These are phyloP conservation scores for Varanus komodoensis DNA, from an alignment of 2,113 vertebrate species.

Conservation along the genomic window DNA sequence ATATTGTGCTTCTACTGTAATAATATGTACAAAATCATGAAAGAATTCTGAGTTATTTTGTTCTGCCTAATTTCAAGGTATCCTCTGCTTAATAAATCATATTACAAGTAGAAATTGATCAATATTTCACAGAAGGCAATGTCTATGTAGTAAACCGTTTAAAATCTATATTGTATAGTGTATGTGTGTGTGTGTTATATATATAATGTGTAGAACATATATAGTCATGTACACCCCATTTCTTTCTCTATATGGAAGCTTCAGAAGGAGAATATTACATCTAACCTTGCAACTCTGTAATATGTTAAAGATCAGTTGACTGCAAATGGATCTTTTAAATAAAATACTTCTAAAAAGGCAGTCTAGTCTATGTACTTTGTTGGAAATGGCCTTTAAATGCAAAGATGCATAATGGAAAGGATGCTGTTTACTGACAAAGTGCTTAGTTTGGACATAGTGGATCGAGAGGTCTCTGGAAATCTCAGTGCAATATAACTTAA, in stretches of 20 bases:
- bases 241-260: background rate
- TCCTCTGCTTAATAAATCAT: background rate
- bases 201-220: no score
- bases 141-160: slow-evolving; percentile 25
- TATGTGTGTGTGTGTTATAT: no score
- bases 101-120: background rate
- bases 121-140: background rate
- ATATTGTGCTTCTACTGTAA: background rate
- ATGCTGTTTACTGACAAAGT: fast-evolving
- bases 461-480: background rate
- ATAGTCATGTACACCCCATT: background rate
- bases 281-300: slow-evolving; percentile 7
- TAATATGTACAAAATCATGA: background rate
- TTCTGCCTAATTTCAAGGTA: background rate
- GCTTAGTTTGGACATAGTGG: background rate
- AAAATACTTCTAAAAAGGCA: background rate
- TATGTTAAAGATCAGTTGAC: slow-evolving; percentile 25
- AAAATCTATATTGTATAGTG: slow-evolving; percentile 12
- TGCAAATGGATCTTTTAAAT: background rate
- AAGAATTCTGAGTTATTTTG: background rate
- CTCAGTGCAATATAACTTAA: background rate
- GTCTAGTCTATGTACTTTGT: fast-evolving
- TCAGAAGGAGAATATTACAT: slow-evolving; percentile 30
- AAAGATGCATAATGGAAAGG: background rate
- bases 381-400: background rate